phyloP scores from a whole-genome alignment of 2,113 vertebrate species.

The Psettodes erumei region DNA sequence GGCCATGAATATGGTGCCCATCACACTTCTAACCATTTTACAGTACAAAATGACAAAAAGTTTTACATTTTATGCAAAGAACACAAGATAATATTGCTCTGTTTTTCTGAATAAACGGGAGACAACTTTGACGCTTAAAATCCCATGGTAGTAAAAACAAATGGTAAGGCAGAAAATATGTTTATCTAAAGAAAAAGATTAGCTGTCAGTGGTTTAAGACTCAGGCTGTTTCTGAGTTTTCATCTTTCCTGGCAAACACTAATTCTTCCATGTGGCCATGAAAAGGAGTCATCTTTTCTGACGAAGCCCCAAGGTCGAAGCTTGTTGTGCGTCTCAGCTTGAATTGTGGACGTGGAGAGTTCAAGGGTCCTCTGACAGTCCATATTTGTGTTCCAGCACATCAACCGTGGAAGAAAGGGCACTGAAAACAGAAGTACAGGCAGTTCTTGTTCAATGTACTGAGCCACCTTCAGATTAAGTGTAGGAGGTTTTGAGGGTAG shows the following conservation, averaged over 20 bases:
- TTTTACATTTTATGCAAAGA: neutral
- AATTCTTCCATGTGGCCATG: neutral
- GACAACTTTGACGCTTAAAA: neutral
- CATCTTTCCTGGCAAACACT: neutral
- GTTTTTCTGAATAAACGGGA: neutral
- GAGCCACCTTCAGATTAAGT: slow-evolving; percentile 1
- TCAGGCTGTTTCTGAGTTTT: slow-evolving; percentile 18
- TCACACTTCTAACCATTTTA: neutral
- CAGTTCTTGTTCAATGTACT: slow-evolving; percentile 29
- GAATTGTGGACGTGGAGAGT: slow-evolving; percentile 11
- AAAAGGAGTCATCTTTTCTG: neutral
- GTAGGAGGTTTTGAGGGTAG: neutral
- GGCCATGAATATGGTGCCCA: neutral
- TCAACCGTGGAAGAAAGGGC: slow-evolving; percentile 86
- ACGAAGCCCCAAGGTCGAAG: slow-evolving; percentile 1
- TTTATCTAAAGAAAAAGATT: neutral
- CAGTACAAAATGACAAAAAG: neutral
- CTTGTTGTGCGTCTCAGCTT: slow-evolving; percentile 60
- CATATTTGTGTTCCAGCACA: slow-evolving; percentile 87
- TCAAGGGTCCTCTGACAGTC: slow-evolving; percentile 77
- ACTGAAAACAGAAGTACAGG: slow-evolving; percentile 77
- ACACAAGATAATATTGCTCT: neutral
- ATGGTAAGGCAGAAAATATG: slow-evolving; percentile 1
- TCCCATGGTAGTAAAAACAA: neutral
- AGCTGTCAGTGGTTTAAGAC: neutral